Evolutionary conservation across 2,113 vertebrate genomes (phyloP).

Genomic region (Salvator merianae): DNA sequence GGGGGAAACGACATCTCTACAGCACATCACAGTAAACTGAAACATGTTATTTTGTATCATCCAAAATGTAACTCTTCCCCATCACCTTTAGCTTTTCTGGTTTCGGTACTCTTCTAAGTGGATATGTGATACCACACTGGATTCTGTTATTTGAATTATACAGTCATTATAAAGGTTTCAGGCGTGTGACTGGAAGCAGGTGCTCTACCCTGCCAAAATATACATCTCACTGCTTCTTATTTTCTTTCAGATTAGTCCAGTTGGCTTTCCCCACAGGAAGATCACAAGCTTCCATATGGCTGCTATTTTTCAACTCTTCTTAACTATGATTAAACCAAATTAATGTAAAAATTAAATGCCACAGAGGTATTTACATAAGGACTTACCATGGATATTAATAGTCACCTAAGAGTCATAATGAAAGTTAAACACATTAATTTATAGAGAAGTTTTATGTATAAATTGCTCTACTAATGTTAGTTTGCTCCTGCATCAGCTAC

Average conservation of each 20-base stretch:
- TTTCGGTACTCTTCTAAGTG: not conserved
- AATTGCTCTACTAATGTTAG: not conserved
- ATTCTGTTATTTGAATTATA: conserved; percentile 23
- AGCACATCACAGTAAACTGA: not conserved
- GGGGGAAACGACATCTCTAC: conserved; percentile 3
- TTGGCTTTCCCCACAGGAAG: conserved; percentile 34
- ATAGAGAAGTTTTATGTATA: not conserved
- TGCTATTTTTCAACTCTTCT: conserved; percentile 28
- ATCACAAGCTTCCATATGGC: conserved; percentile 4
- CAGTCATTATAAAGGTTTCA: conserved; percentile 14
- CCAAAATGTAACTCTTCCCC: not conserved
- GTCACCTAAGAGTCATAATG: conserved; percentile 23
- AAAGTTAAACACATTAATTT: not conserved
- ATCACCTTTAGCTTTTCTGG: not conserved
- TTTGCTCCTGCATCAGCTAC: not conserved
- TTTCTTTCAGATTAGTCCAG: conserved; percentile 33
- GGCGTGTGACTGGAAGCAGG: not conserved
- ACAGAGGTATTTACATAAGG: conserved; percentile 35
- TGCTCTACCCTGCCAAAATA: conserved; percentile 27
- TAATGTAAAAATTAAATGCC: conserved; percentile 49
- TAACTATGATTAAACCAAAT: conserved; percentile 49
- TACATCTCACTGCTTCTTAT: not conserved
- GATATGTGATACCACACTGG: not conserved
- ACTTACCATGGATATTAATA: conserved; percentile 42
- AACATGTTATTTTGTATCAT: not conserved